phyloP scores from a whole-genome alignment of 1,140 invertebrate genomes.

The Sminthurides bifidus region DNA sequence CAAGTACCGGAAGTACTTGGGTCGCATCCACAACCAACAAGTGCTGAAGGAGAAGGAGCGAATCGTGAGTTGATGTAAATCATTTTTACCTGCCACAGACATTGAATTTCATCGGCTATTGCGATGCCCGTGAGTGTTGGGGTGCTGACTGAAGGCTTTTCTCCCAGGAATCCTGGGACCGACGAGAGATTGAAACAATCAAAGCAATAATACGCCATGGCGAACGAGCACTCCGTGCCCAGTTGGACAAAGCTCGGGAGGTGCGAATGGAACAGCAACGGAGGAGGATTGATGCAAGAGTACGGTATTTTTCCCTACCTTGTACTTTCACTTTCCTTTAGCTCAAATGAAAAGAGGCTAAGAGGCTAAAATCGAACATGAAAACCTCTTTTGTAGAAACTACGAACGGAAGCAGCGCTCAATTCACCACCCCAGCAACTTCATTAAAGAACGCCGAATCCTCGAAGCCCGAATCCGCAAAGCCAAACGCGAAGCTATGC shows the following conservation, averaged over 20 bases:
- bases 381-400: background rate
- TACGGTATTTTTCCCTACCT: no score
- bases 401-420: background rate
- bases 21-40: constrained; percentile 11
- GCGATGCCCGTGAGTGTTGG: background rate
- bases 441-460: background rate
- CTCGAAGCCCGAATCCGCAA: constrained; percentile 3
- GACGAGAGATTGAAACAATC: background rate
- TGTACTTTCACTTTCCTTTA: no score
- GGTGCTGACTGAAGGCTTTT: background rate
- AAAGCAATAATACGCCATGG: background rate
- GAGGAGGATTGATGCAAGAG: background rate
- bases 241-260: background rate
- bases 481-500: background rate
- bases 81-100: background rate
- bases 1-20: constrained; percentile 15
- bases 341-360: background rate
- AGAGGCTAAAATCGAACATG: background rate
- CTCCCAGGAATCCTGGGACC: constrained; percentile 1
- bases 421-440: constrained; percentile 5
- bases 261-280: background rate
- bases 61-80: constrained; percentile 9
- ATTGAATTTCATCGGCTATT: background rate
- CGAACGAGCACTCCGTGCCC: no score
- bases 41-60: background rate